A percentile compares a stretch with the other conserved stretches of the same genome.
phyloP scores from a whole-genome alignment of 2,797 vertebrate genomes.

The Pipistrellus pygmaeus region DNA sequence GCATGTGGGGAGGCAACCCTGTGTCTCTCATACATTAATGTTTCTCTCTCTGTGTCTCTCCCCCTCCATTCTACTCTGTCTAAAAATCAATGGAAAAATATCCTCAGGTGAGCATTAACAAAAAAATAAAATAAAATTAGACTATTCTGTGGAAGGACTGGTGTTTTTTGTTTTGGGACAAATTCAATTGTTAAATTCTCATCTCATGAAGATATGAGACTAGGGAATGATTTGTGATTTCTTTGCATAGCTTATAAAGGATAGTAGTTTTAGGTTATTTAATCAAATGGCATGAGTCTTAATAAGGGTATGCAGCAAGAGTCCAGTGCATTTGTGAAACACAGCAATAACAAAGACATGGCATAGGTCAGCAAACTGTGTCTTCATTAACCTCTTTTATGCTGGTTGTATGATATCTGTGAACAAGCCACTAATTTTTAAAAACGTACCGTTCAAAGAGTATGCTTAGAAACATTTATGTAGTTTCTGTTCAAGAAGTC shows the following conservation, averaged over 20 bases:
- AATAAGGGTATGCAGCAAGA: background rate
- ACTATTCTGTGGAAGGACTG: background rate
- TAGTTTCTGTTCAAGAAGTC: background rate
- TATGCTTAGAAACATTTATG: background rate
- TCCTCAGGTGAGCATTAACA: background rate
- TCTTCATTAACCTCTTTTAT: conserved; percentile 40
- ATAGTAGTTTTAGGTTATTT: background rate
- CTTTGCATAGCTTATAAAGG: background rate
- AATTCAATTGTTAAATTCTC: background rate
- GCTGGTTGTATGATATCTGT: background rate
- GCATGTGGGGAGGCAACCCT: background rate
- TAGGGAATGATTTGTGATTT: background rate
- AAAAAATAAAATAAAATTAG: background rate
- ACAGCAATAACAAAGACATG: background rate
- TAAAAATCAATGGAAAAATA: background rate
- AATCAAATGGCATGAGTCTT: background rate
- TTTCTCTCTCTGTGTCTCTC: background rate
- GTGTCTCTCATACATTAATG: background rate
- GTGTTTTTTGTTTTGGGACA: background rate
- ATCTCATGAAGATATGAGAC: conserved; percentile 9
- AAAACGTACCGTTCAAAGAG: background rate
- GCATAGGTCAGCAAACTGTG: background rate
- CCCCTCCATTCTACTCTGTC: background rate
- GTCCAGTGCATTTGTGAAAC: background rate
- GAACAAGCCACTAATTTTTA: background rate